Evolutionary conservation across 2,113 vertebrate species (phyloP).

Genomic region (Myodes glareolus): DNA sequence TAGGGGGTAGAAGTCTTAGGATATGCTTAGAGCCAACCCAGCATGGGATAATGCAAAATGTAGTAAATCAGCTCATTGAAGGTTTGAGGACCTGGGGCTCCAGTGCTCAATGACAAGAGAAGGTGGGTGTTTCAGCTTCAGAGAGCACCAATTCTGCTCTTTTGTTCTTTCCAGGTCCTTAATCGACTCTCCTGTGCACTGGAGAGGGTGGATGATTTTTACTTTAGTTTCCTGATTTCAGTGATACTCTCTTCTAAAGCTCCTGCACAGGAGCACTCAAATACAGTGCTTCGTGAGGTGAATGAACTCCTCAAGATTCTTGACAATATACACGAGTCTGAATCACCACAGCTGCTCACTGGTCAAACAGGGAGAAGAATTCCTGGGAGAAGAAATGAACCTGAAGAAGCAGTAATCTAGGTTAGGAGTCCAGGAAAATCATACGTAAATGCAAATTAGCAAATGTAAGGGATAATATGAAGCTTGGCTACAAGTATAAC

Average conservation of each 20-base stretch:
- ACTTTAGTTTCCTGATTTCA: not conserved
- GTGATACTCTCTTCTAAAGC: not conserved
- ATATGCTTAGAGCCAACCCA: not conserved
- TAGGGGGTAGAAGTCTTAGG: not conserved
- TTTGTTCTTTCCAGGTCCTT: not conserved
- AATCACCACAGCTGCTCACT: not conserved
- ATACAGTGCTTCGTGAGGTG: not conserved
- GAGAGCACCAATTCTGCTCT: not conserved
- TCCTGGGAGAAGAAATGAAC: not conserved
- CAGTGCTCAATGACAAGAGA: not conserved
- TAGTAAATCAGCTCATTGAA: not conserved
- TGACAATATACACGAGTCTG: not conserved
- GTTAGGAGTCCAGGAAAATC: not conserved
- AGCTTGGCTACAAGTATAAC: not conserved
- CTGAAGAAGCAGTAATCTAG: not conserved
- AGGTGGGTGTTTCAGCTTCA: not conserved
- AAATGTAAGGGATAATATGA: not conserved
- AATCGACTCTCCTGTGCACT: not conserved
- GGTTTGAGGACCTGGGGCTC: not conserved
- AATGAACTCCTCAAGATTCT: not conserved
- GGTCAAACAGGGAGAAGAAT: no score
- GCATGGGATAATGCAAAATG: not conserved
- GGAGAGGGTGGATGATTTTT: not conserved
- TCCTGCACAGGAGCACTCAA: not conserved
- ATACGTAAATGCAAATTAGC: not conserved